phyloP scores from a whole-genome alignment of 2,888 invertebrate species.

The Himalopsyche japonica region DNA sequence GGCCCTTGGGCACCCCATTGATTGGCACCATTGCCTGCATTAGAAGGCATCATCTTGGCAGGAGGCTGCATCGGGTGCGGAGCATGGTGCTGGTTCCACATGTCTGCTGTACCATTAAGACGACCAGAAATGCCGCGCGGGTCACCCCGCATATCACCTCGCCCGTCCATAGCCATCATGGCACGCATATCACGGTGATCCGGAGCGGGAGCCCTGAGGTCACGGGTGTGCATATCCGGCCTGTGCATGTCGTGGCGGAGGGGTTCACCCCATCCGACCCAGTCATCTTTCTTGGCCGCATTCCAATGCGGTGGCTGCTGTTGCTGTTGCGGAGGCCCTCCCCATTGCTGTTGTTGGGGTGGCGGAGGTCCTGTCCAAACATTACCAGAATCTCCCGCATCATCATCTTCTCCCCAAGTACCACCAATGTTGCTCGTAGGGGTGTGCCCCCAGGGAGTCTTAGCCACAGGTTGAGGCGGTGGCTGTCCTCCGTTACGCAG shows the following conservation, averaged over 20 bases:
- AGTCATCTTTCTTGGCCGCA: conserved; percentile 59
- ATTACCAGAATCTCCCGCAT: conserved; percentile 77
- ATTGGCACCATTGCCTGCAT: conserved; percentile 56
- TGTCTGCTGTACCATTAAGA: conserved; percentile 77
- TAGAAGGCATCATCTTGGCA: conserved; percentile 56
- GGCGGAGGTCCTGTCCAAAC: conserved; percentile 85
- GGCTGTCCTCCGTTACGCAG: conserved; percentile 88
- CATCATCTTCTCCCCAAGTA: conserved; percentile 94
- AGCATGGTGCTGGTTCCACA: conserved; percentile 73
- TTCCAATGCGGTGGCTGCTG: conserved; percentile 61
- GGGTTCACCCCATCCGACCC: conserved; percentile 60
- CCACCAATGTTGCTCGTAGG: conserved; percentile 90
- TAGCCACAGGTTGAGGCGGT: conserved; percentile 78
- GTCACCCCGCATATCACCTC: conserved; percentile 69
- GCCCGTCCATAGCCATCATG: conserved; percentile 55
- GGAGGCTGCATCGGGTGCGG: conserved; percentile 43
- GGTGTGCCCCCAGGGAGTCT: conserved; percentile 92
- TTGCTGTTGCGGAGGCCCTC: conserved; percentile 58
- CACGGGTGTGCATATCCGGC: conserved; percentile 54
- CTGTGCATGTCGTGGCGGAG: conserved; percentile 53
- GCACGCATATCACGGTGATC: conserved; percentile 47
- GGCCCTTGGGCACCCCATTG: conserved; percentile 62
- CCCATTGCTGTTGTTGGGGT: conserved; percentile 68
- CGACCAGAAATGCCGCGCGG: conserved; percentile 81
- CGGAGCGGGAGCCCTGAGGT: conserved; percentile 52